Base-by-base conservation (phyloP, 1,140 invertebrate species). In the Chymomyza costata region DNA sequence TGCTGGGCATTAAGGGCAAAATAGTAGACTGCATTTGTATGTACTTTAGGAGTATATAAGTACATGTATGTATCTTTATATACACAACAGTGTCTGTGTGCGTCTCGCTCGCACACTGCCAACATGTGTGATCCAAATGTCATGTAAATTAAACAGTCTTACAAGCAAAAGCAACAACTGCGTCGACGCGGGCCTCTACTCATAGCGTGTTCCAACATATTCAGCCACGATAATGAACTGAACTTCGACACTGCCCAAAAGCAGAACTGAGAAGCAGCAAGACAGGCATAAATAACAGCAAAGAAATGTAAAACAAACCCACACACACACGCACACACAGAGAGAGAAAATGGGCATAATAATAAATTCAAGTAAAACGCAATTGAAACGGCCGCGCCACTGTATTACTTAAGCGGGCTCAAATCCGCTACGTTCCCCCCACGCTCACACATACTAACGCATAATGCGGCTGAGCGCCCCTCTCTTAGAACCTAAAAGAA, bases 81-180 rank as follows among this genome's bases (percentile, higher is more conserved):
- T n/a, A n/a, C n/a, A n/a, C n/a, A n/a, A n/a, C n/a, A n/a, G 10
- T 28, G 10, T 31, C 15, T 18, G 18, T 34, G 2, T 30, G 47
- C 16, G 19, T 43, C 28, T 19, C 39, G 18, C 17, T 64, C 19
- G 11, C 40, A 38, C 31, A 38, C 35, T 49, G 47, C 48, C 64
- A 73, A 78, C 73, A 78, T 78, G 73, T 78, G 73, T 78, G 71
- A 66, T 78, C 73, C 73, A 81, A 78, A 78, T 78, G 73, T 65
- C 53, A 28, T 43, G 40, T 43, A 25, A 25, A 25, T 25, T n/a
- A n/a, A 25, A 25, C 21, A 5, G 3, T 3, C 21, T 5, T 25
- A 25, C 21, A 25, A 25, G 21, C 21, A 3, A n/a, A n/a, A n/a
- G 21, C 21, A 8, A 8, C 21, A 25, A 25, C 21, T 25, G 21